phyloP scores from a whole-genome alignment of 1,140 invertebrate species.

The Tetramorium parvispinum region DNA sequence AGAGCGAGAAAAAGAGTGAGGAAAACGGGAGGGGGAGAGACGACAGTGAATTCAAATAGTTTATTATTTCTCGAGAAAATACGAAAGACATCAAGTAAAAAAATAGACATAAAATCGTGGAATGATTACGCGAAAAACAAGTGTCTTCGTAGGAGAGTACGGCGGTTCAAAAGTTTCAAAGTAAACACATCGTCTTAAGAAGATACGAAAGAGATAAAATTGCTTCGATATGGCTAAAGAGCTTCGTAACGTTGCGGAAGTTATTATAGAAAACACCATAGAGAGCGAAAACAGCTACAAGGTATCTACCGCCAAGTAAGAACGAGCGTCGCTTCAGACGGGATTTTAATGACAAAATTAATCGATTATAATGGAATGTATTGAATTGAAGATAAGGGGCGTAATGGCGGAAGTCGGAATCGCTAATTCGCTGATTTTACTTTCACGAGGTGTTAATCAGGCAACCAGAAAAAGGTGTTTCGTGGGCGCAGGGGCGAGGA shows the following conservation, averaged over 20 bases:
- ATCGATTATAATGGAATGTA: constrained; percentile 56
- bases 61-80: constrained; percentile 59
- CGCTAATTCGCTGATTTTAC: constrained; percentile 77
- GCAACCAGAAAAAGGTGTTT: constrained; percentile 73
- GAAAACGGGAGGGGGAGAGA: constrained; percentile 3
- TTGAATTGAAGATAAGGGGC: constrained; percentile 74
- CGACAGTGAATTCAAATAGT: constrained; percentile 11
- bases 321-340: neutral
- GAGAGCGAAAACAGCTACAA: constrained; percentile 32
- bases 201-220: constrained; percentile 55
- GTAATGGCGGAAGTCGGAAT: constrained; percentile 60
- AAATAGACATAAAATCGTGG: constrained; percentile 39
- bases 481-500: constrained; percentile 60
- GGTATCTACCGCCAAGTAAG: constrained; percentile 5
- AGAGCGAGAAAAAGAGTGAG: constrained; percentile 6
- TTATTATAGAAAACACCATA: constrained; percentile 57
- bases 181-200: constrained; percentile 46
- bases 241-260: constrained; percentile 49
- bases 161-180: constrained; percentile 47
- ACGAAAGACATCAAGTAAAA: constrained; percentile 7
- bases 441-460: constrained; percentile 78
- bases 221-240: constrained; percentile 46
- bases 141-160: constrained; percentile 46
- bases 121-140: constrained; percentile 59
- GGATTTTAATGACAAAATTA: constrained; percentile 39